Evolutionary conservation across 2,888 invertebrate species (phyloP).

Genomic region (Lysandra coridon): DNA sequence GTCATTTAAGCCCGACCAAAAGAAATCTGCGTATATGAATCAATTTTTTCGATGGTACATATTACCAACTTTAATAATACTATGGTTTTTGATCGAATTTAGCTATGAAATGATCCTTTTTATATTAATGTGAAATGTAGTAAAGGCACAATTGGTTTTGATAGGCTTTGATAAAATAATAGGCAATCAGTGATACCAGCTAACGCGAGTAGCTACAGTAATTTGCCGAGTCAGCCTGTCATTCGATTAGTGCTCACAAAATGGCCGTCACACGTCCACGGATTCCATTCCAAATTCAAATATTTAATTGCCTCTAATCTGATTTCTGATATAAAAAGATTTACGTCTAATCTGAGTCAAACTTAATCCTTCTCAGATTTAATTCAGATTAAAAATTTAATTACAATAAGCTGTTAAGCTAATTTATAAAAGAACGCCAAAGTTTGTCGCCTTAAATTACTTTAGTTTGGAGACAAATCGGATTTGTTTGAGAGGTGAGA

Average conservation of each 20-base stretch:
- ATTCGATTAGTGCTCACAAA: constrained; percentile 35
- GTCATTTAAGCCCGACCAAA: no score
- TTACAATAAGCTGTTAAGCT: constrained; percentile 20
- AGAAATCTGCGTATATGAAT: no score
- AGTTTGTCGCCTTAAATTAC: constrained; percentile 58
- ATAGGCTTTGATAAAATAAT: constrained; percentile 21
- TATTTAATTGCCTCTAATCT: background rate
- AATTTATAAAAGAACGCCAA: constrained; percentile 40
- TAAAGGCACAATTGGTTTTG: background rate
- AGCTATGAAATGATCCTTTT: no score
- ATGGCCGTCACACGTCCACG: constrained; percentile 19
- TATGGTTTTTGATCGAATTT: no score
- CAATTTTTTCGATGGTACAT: no score
- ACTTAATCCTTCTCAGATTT: background rate
- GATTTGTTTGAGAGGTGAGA: constrained; percentile 49
- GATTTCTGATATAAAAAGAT: background rate
- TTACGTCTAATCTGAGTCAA: background rate
- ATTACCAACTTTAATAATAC: no score
- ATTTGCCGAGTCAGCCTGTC: constrained; percentile 36
- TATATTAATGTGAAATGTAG: background rate
- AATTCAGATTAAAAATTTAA: constrained; percentile 11
- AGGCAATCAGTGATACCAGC: constrained; percentile 29
- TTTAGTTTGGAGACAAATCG: constrained; percentile 60
- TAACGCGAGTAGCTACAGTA: constrained; percentile 33
- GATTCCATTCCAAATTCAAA: constrained; percentile 15